These are phyloP conservation scores for Martes martes DNA, from an alignment of 2,113 vertebrate species.

Conservation along the genomic window DNA sequence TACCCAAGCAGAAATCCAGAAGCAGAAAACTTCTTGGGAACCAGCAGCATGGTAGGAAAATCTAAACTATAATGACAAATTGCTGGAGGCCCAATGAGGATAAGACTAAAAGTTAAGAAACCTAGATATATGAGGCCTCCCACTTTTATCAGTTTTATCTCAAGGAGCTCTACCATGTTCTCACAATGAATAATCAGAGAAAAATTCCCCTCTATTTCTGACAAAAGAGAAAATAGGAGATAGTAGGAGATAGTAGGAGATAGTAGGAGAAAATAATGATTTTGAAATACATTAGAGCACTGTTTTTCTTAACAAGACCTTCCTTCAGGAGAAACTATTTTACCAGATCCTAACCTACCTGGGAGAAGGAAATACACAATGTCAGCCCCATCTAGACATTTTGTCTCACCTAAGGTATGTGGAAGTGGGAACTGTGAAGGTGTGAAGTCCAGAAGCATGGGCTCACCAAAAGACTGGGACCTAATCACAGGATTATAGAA, in stretches of 20 bases:
- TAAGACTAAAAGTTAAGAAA: neutral
- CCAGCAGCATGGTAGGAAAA: neutral
- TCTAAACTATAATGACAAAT: neutral
- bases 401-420: neutral
- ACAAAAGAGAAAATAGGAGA: neutral
- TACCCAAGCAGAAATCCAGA: neutral
- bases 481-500: neutral
- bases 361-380: neutral
- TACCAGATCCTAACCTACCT: neutral
- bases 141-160: neutral
- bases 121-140: neutral
- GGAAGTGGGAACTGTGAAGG: neutral
- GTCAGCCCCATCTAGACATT: neutral
- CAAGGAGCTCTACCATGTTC: neutral
- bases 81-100: neutral
- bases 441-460: neutral
- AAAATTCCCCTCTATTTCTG: neutral
- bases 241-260: neutral
- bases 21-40: neutral
- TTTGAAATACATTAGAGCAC: neutral
- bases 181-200: neutral
- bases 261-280: neutral
- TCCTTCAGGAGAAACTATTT: neutral
- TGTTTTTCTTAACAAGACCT: neutral
- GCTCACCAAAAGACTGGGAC: neutral